A percentile compares a stretch with the other conserved stretches of the same genome.
Conservation (phyloP, 2,888 invertebrate species). For the Chamaedrilus cognettii region DNA sequence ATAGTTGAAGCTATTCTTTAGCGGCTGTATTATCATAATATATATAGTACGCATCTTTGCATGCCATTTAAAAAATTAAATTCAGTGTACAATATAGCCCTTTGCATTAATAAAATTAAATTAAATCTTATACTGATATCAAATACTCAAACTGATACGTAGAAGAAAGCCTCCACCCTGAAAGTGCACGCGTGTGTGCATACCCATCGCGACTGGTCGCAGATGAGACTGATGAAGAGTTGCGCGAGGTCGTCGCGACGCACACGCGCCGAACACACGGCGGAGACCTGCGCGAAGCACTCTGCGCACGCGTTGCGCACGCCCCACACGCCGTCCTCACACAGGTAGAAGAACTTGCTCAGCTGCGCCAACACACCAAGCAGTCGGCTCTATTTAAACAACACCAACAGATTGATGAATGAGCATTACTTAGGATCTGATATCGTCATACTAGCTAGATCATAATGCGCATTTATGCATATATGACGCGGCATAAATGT, state of each 20-base stretch:
- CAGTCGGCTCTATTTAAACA: neutral
- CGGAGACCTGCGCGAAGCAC: constrained; percentile 73
- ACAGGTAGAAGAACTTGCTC: constrained; percentile 70
- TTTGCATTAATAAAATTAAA: too few species aligned
- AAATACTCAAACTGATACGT: too few species aligned
- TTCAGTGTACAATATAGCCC: too few species aligned
- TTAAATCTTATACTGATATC: too few species aligned
- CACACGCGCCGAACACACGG: constrained; percentile 66
- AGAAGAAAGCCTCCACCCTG: too few species aligned
- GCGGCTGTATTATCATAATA: too few species aligned
- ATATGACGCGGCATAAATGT: too few species aligned
- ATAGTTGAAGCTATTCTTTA: too few species aligned
- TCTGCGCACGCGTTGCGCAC: constrained; percentile 78
- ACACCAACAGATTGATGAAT: neutral
- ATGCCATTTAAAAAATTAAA: too few species aligned
- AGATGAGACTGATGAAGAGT: constrained; percentile 68
- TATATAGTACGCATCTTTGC: too few species aligned
- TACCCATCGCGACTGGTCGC: constrained; percentile 66
- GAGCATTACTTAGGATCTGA: neutral
- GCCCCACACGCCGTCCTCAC: constrained; percentile 73
- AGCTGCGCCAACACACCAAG: constrained; percentile 65
- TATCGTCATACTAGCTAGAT: neutral
- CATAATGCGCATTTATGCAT: neutral
- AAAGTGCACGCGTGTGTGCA: too few species aligned
- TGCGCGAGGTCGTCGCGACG: constrained; percentile 68